Percentiles rank a stretch among this genome's conserved stretches.
phyloP scores from a whole-genome alignment of 2,797 vertebrate genomes.

The Garrulus glandarius region DNA sequence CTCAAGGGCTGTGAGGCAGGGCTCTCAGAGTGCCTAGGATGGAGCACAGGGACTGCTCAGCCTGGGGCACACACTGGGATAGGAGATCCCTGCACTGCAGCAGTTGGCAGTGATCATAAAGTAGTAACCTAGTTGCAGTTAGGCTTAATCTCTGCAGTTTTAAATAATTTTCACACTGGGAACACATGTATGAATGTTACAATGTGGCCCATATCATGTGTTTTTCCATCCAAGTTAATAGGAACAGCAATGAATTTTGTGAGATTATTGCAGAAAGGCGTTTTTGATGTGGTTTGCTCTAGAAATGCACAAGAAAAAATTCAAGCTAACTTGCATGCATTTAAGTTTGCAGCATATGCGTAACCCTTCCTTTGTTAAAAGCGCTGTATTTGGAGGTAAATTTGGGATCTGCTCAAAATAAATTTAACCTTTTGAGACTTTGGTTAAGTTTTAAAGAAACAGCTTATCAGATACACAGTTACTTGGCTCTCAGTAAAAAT shows the following conservation, averaged over 20 bases:
- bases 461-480: not conserved
- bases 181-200: not conserved
- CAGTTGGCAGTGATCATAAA: not conserved
- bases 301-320: not conserved
- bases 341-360: not conserved
- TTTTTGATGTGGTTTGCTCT: not conserved
- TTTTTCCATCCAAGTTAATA: not conserved
- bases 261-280: not conserved
- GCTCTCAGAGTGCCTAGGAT: not conserved
- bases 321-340: not conserved
- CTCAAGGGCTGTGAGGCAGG: not conserved
- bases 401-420: not conserved
- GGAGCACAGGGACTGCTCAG: not conserved
- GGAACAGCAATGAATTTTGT: not conserved
- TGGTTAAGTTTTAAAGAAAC: not conserved
- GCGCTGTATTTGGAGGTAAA: not conserved
- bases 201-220: not conserved
- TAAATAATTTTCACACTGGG: not conserved
- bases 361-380: not conserved
- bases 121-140: not conserved
- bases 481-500: not conserved
- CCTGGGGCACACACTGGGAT: fast-evolving
- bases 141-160: not conserved
- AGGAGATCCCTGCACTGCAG: not conserved
- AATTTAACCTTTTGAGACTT: not conserved